Conservation (phyloP, 2,797 vertebrate genomes). For the Hydrocynus forskahlii region DNA sequence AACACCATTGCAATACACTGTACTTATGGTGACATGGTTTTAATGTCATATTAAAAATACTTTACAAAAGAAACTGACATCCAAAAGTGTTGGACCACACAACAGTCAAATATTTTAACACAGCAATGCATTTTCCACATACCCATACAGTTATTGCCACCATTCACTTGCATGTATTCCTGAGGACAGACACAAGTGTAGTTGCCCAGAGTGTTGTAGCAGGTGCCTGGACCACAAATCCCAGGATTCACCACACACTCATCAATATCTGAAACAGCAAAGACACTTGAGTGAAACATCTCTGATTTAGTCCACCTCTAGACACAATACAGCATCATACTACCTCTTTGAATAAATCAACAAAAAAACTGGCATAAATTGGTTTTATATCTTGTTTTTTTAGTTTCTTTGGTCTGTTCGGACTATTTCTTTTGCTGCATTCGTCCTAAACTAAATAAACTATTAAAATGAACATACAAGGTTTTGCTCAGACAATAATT, state of each 20-base stretch:
- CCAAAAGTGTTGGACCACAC: neutral
- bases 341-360: too few relatives aligned
- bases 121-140: slow-evolving; percentile 69
- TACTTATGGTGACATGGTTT: too few relatives aligned
- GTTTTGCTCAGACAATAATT: too few relatives aligned
- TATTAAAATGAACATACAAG: too few relatives aligned
- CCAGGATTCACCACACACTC: slow-evolving; percentile 81
- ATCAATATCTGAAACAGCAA: slow-evolving; percentile 77
- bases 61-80: too few relatives aligned
- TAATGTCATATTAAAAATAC: too few relatives aligned
- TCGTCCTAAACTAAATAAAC: too few relatives aligned
- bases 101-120: neutral
- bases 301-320: neutral
- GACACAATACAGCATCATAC: neutral
- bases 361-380: too few relatives aligned
- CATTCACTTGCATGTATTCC: slow-evolving; percentile 92
- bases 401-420: too few relatives aligned
- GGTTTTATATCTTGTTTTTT: too few relatives aligned
- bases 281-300: neutral
- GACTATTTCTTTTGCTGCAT: too few relatives aligned
- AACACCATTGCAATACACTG: too few relatives aligned
- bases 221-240: slow-evolving; percentile 84
- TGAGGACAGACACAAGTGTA: slow-evolving; percentile 92
- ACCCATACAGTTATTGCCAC: slow-evolving; percentile 94
- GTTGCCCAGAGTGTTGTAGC: slow-evolving; percentile 87